Evolutionary conservation across 2,888 invertebrate genomes (phyloP).

Genomic region (Busseola fusca): DNA sequence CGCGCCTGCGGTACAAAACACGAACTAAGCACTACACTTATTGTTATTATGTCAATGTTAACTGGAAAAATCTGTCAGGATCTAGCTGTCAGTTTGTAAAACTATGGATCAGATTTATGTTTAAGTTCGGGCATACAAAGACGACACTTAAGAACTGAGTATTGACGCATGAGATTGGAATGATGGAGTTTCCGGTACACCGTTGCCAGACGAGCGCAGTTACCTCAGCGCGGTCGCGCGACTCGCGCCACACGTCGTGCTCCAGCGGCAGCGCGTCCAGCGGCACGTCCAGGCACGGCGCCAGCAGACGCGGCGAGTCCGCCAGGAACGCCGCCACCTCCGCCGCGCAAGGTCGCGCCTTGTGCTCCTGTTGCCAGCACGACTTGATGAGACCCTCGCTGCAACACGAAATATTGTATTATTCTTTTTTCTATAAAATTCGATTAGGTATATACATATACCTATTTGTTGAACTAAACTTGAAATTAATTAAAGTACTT

Average conservation of each 20-base stretch:
- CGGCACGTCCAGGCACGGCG: constrained; percentile 94
- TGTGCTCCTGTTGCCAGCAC: constrained; percentile 93
- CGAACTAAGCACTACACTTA: background rate
- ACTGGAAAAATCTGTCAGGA: background rate
- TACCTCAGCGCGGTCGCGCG: constrained; percentile 71
- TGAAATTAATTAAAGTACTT: constrained; percentile 81
- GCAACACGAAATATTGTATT: constrained; percentile 55
- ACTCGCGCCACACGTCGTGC: constrained; percentile 71
- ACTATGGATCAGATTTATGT: background rate
- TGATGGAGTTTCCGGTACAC: background rate
- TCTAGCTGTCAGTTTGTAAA: background rate
- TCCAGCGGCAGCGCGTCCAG: constrained; percentile 91
- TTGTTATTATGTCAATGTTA: too few species aligned
- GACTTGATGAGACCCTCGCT: constrained; percentile 93
- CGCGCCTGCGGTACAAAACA: constrained; percentile 67
- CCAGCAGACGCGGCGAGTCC: constrained; percentile 92
- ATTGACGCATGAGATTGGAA: background rate
- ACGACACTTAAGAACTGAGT: too few species aligned
- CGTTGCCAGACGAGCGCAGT: background rate
- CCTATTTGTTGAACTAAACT: background rate
- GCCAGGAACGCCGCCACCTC: constrained; percentile 95
- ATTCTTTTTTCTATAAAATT: too few species aligned
- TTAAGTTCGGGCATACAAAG: background rate
- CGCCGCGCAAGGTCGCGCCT: constrained; percentile 92
- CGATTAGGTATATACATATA: background rate